Percentiles rank a stretch among this genome's conserved stretches.
Evolutionary conservation across 2,888 invertebrate genomes (phyloP).

Genomic region (Morpho deidamia): DNA sequence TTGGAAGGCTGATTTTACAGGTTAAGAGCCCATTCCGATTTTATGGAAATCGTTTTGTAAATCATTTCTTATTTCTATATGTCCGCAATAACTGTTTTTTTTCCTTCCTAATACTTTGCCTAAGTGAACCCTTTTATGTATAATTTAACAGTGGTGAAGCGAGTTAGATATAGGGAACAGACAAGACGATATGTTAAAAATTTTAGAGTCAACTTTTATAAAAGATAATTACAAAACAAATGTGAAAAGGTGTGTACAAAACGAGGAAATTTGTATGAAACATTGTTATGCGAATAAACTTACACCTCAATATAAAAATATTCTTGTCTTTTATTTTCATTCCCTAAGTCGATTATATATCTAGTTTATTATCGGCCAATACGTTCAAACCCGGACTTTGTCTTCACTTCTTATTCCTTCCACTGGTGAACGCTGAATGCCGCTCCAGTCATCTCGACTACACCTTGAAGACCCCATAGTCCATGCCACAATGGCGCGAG

Average conservation of each 20-base stretch:
- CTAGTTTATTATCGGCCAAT: too few relatives aligned
- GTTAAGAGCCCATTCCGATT: slow-evolving; percentile 67
- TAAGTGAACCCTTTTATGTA: slow-evolving; percentile 64
- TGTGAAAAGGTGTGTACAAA: slow-evolving; percentile 77
- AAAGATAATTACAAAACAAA: slow-evolving; percentile 72
- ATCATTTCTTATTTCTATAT: slow-evolving; percentile 56
- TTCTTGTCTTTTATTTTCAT: slow-evolving; percentile 60
- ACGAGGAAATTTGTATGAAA: slow-evolving; percentile 78
- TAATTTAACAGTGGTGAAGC: slow-evolving; percentile 71
- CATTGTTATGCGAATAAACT: slow-evolving; percentile 79
- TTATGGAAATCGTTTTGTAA: slow-evolving; percentile 57
- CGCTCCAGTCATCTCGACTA: too few relatives aligned
- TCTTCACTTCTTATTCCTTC: too few relatives aligned
- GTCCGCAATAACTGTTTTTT: slow-evolving; percentile 47
- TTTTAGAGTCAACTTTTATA: slow-evolving; percentile 78
- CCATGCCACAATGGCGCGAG: too few relatives aligned
- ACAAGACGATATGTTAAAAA: slow-evolving; percentile 76
- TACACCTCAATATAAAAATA: slow-evolving; percentile 77
- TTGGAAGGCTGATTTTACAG: slow-evolving; percentile 57
- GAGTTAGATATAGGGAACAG: slow-evolving; percentile 76
- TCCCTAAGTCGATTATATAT: not conserved
- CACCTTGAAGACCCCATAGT: too few relatives aligned
- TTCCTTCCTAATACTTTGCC: slow-evolving; percentile 67
- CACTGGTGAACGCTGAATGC: too few relatives aligned
- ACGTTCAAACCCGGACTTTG: too few relatives aligned